Conservation (phyloP, 2,888 invertebrate genomes). For the Megamerina dolium region DNA sequence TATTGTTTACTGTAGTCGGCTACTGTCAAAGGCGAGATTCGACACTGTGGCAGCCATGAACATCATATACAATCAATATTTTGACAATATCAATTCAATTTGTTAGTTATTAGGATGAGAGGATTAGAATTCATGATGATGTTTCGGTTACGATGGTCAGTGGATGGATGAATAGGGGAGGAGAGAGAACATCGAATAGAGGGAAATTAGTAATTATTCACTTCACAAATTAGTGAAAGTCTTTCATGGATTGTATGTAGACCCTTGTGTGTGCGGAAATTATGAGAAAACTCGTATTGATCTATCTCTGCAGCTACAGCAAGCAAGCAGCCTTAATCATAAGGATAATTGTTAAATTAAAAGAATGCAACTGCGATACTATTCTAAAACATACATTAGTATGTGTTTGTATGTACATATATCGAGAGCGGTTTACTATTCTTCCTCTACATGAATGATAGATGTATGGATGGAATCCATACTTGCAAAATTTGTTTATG, state of each 20-base stretch:
- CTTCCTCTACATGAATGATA: too few species aligned
- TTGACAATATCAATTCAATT: conserved; percentile 15
- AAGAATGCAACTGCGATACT: too few species aligned
- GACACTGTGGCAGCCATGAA: too few species aligned
- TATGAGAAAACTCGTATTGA: conserved; percentile 7
- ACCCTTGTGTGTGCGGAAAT: neutral
- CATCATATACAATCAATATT: conserved; percentile 11
- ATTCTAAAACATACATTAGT: too few species aligned
- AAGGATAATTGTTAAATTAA: too few species aligned
- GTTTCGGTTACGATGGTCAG: conserved; percentile 3
- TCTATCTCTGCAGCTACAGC: too few species aligned
- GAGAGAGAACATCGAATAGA: conserved; percentile 27
- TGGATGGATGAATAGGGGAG: conserved; percentile 5
- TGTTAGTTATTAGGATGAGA: conserved; percentile 1
- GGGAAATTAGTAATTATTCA: conserved; percentile 38
- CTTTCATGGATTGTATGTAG: conserved; percentile 27
- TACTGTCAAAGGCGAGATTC: neutral
- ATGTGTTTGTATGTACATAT: too few species aligned
- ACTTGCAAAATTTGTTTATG: too few species aligned
- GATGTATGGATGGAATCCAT: too few species aligned
- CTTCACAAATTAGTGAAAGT: conserved; percentile 36
- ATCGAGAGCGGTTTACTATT: too few species aligned
- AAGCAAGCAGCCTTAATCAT: too few species aligned
- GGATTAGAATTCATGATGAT: conserved; percentile 8
- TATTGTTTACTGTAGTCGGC: neutral